Base-by-base conservation (phyloP, 2,888 invertebrate species). In the Bombyx huttoni region DNA sequence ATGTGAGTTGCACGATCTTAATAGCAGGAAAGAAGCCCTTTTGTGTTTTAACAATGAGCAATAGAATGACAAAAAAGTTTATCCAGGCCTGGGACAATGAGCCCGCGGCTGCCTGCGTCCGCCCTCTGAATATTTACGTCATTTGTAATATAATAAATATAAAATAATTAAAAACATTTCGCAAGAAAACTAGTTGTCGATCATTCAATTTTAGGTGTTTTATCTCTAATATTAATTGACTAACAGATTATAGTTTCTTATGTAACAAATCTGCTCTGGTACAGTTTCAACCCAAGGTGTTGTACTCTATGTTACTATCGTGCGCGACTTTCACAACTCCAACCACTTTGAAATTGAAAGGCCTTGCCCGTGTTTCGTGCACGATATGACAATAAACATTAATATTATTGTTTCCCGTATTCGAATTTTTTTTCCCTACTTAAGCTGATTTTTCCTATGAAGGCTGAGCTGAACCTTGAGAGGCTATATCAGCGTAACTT, bases 11-110 rank as follows among this genome's bases (percentile, higher is more conserved):
- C 73, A 70, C 71, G 66, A 72, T 70, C 67, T 70, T 76, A 73
- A 78, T 75, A 76, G 71, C 81, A 83, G 83, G 79, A 82, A 78
- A 75, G 76, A 67, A 66, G 75, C 72, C 80, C 79, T 81, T 48
- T 81, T 81, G 80, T 80, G 70, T 73, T 66, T 60, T 59, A 75
- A 84, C 81, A 85, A 85, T 82, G 75, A 75, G 75, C 75, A 76
- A 78, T 80, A 73, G 74, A 76, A 76, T 75, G 73, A 81, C 81
- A 82, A 83, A 82, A 75, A 76, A 62, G 60, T 66, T 77, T 76
- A 76, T 75, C 70, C 75, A 76, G 70, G 62, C 70, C 61, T 64
- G 67, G 67, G 70, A 83, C 81, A 84, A 83, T 84, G 72, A 71
- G 62, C 78, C 77, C 76, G 79, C 75, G 74, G 75, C 69, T 65